A percentile compares a stretch with the other conserved stretches of the same genome.
These are phyloP conservation scores for Dipodomys spectabilis DNA, from an alignment of 2,113 vertebrate genomes.

Conservation along the genomic window DNA sequence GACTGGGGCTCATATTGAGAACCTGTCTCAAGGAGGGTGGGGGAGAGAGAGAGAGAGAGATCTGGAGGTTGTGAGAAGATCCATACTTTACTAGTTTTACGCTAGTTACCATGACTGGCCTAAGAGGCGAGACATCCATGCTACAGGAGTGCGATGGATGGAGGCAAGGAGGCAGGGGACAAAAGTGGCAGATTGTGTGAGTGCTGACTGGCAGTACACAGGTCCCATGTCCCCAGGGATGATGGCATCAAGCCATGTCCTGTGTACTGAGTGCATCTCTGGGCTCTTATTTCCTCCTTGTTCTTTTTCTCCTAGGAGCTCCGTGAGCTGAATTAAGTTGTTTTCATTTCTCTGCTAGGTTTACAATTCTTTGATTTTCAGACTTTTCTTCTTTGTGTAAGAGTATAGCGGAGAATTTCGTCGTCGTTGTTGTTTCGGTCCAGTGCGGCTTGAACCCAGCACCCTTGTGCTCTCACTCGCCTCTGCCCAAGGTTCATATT, in stretches of 20 bases:
- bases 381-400: not conserved
- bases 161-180: not conserved
- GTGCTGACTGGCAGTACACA: fast-evolving
- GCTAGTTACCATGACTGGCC: not conserved
- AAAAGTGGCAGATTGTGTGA: no score
- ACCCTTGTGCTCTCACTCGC: no score
- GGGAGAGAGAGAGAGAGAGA: no score
- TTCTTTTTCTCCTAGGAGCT: constrained; percentile 33
- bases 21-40: no score
- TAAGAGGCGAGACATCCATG: not conserved
- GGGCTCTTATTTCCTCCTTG: not conserved
- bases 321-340: constrained; percentile 38
- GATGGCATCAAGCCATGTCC: not conserved
- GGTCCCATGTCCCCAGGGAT: not conserved
- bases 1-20: no score
- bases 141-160: fast-evolving
- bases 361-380: not conserved
- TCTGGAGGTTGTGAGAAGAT: not conserved
- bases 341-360: not conserved
- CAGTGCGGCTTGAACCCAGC: no score
- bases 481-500: no score
- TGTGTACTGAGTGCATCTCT: not conserved
- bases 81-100: not conserved
- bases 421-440: no score
- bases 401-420: no score